Percentiles rank a stretch among this genome's conserved stretches.
Evolutionary conservation across 1,140 invertebrate genomes (phyloP).

Genomic region (Bombyx mandarina): DNA sequence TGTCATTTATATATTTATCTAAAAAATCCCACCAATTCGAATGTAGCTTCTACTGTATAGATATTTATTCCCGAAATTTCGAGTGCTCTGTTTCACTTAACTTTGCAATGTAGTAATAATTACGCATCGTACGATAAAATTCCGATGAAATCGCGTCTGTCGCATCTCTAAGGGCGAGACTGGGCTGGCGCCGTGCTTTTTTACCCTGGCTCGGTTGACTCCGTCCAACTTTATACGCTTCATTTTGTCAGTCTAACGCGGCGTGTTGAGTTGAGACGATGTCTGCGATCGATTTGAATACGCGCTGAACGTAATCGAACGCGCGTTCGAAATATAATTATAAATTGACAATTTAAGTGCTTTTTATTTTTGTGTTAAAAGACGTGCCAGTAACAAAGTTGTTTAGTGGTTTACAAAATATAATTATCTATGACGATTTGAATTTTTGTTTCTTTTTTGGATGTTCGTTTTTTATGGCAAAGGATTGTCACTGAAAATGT

Average conservation of each 20-base stretch:
- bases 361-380: conserved; percentile 12
- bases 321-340: conserved; percentile 19
- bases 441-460: conserved; percentile 34
- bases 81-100: too few species aligned
- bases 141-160: conserved; percentile 18
- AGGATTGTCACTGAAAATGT: conserved; percentile 31
- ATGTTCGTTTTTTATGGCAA: conserved; percentile 6
- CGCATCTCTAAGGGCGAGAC: conserved; percentile 66
- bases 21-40: too few species aligned
- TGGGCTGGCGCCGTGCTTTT: conserved; percentile 61
- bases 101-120: too few species aligned
- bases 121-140: conserved; percentile 19
- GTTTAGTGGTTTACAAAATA: too few species aligned
- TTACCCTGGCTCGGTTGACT: conserved; percentile 44
- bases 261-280: conserved; percentile 17
- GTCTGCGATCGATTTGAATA: conserved; percentile 12
- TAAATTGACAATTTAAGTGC: too few species aligned
- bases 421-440: too few species aligned
- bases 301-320: conserved; percentile 14
- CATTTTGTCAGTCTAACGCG: conserved; percentile 33
- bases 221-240: conserved; percentile 33
- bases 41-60: too few species aligned
- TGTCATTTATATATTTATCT: too few species aligned
- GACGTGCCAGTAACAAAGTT: too few species aligned
- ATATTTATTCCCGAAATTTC: too few species aligned